Evolutionary conservation across 2,888 invertebrate species (phyloP), one percentile per base, ranked within the genome.

Genomic region (Sclerodermus sp.): DNA sequence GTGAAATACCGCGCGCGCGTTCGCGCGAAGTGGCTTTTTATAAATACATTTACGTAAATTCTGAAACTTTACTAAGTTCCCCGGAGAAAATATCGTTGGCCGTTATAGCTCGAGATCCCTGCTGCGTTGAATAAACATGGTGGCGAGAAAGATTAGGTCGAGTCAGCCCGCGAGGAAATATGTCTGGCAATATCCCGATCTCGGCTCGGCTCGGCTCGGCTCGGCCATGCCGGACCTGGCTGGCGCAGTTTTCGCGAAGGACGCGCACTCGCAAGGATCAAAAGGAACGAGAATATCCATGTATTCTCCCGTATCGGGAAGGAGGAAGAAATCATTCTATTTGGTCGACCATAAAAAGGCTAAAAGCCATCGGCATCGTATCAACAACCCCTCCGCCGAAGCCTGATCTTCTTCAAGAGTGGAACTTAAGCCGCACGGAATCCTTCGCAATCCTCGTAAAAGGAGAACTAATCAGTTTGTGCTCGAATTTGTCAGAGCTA

Each of bases 281-380:
- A 63, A 61, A 54, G 57, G 44, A 61, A 49, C 4, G 23, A 23
- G 23, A 23, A 23, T 23, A 23, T 23, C 23, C 23, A 8, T 8
- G 8, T 23, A 8, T 23, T 5, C 8, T 37, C 49, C 48, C 46
- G 54, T 8, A 23, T 23, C 51, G 47, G 48, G 37, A 23, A 42
- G 44, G 48, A 45, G 43, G 30, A 37, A 51, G 51, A 57, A 62
- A 64, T 64, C 62, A 65, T 64, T 65, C 61, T 63, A 64, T 61
- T 66, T 64, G 64, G 60, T 60, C 64, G 59, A 67, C 65, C 70
- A 61, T 72, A 60, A 68, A 67, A 68, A 67, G 68, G 66, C 65
- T 68, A 64, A 68, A 70, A 70, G 69, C 67, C 65, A 70, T 64
- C 59, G 63, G 54, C 63, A 62, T 60, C 60, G 51, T 63, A 60